A percentile compares a stretch with the other conserved stretches of the same genome.
Evolutionary conservation across 2,888 invertebrate species (phyloP).

Genomic region (Dioctria rufipes): DNA sequence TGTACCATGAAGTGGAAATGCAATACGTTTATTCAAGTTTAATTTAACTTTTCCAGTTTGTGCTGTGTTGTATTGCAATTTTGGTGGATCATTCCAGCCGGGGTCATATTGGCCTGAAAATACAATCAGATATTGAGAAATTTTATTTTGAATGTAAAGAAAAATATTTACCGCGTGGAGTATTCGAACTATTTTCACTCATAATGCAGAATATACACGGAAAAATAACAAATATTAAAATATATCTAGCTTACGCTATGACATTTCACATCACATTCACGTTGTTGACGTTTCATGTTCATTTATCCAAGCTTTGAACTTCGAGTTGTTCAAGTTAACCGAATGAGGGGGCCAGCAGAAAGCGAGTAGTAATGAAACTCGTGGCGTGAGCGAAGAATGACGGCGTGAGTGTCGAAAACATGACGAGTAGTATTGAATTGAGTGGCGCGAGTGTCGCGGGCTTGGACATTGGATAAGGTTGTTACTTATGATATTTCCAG

Average conservation of each 20-base stretch:
- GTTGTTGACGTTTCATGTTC: constrained; percentile 47
- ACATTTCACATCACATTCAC: constrained; percentile 51
- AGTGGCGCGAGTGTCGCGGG: too few species aligned
- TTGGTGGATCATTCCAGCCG: constrained; percentile 70
- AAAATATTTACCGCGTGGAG: constrained; percentile 30
- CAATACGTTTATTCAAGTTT: constrained; percentile 68
- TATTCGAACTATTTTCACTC: constrained; percentile 50
- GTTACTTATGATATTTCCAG: too few species aligned
- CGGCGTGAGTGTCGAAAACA: too few species aligned
- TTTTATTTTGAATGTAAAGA: neutral
- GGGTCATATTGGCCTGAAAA: constrained; percentile 67
- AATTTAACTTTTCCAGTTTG: constrained; percentile 65
- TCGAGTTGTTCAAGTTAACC: too few species aligned
- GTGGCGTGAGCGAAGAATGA: too few species aligned
- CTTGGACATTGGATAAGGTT: too few species aligned
- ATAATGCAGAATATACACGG: constrained; percentile 6
- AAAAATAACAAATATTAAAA: constrained; percentile 12
- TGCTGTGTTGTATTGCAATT: constrained; percentile 63
- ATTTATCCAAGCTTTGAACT: too few species aligned
- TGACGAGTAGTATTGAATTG: too few species aligned
- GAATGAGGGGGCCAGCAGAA: too few species aligned
- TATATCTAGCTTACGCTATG: constrained; percentile 29
- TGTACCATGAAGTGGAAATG: constrained; percentile 66
- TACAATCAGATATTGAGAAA: neutral
- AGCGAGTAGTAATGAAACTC: too few species aligned